phyloP scores from a whole-genome alignment of 1,140 invertebrate species.

The Antheraea pernyi region DNA sequence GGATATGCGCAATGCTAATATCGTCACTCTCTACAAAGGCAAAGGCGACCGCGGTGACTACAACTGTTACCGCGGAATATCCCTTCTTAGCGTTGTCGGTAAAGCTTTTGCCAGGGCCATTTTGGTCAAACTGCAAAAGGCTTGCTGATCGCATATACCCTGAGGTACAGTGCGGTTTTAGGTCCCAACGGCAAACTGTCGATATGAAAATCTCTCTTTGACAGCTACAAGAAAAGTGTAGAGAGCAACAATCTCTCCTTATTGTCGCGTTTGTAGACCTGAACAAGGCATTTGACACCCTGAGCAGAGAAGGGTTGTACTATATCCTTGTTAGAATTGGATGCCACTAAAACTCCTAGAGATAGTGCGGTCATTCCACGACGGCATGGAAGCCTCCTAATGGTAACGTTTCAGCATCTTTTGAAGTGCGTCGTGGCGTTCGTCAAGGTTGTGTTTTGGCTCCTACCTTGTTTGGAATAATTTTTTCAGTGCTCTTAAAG shows the following conservation, averaged over 20 bases:
- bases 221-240: constrained; percentile 26
- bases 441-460: not conserved
- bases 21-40: constrained; percentile 24
- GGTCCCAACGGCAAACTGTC: constrained; percentile 9
- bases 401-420: constrained; percentile 14
- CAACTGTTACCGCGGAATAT: constrained; percentile 3
- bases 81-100: constrained; percentile 1
- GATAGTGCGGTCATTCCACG: constrained; percentile 14
- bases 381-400: constrained; percentile 12
- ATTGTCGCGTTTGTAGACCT: constrained; percentile 8
- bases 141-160: constrained; percentile 5
- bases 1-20: constrained; percentile 23
- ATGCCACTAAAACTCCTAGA: constrained; percentile 19
- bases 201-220: constrained; percentile 22
- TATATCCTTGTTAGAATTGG: constrained; percentile 8
- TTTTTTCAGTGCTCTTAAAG: not conserved
- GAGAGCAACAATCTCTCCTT: constrained; percentile 14
- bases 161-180: constrained; percentile 11
- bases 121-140: constrained; percentile 7
- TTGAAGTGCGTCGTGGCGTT: constrained; percentile 14
- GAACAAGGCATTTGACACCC: not conserved
- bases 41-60: constrained; percentile 17
- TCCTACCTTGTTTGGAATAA: constrained; percentile 4
- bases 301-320: constrained; percentile 14
- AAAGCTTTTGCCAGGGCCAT: constrained; percentile 3